Evolutionary conservation across 2,113 vertebrate genomes (phyloP), one percentile per base, ranked within the genome.

Genomic region (Nettapus auritus): DNA sequence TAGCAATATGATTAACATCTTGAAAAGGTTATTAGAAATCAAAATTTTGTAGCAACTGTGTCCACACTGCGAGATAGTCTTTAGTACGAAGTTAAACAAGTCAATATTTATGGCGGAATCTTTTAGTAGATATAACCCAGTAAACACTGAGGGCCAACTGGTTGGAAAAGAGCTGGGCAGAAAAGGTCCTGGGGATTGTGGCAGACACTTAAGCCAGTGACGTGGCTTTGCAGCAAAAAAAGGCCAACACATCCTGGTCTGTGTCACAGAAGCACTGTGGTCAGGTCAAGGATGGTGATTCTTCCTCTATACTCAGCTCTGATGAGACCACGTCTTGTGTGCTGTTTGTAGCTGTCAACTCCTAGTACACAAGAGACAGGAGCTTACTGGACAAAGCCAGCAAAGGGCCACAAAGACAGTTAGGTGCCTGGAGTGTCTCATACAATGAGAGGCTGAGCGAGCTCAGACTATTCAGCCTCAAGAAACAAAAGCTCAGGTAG

Each of bases 211-310:
- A 11, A 87, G 53, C 16, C 67, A 68, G 34, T 9, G 78, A 44
- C 0, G 0, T 10, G 33, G 5, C 36, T 11, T 40, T 63, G 38
- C n/a, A 66, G 44, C 19, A 55, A 48, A 33, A 33, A 60, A 33
- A 53, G 6, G 12, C 20, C 42, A 71, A 53, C 0, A 1, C 28
- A 34, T 21, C 29, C 74, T 2, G 1, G 28, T 23, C 21, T 33
- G 29, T 63, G 17, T 28, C 57, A n/a, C 11, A 46, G 50, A 1
- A 52, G 13, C 33, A 15, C 7, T 38, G 40, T 12, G 4, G 7
- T 31, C 8, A 42, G 28, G 28, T 13, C 34, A 57, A 22, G 23
- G 36, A 13, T 18, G 7, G 7, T 31, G 34, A 57, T 18, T 13
- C 33, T 57, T 38, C 15, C 33, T 22, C 29, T 44, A 18, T 42